A percentile compares a stretch with the other conserved stretches of the same genome.
These are phyloP conservation scores for Eulemur rubriventer DNA, from an alignment of 2,797 vertebrate genomes.

Conservation along the genomic window DNA sequence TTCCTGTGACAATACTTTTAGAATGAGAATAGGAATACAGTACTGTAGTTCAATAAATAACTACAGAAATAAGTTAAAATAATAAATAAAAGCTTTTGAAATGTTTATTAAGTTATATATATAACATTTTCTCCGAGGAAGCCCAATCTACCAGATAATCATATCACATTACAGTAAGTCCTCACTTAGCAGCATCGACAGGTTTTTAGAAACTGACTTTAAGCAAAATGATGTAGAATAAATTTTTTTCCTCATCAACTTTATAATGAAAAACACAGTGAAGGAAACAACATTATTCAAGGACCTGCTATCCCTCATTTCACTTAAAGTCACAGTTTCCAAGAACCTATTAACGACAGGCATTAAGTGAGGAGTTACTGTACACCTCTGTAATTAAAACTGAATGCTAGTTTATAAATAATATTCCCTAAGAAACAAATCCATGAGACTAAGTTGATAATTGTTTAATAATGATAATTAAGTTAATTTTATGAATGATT, in stretches of 20 bases:
- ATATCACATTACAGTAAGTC: background rate
- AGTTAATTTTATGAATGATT: constrained; percentile 38
- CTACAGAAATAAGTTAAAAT: constrained; percentile 18
- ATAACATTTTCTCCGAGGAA: constrained; percentile 27
- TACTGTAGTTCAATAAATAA: background rate
- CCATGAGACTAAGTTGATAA: constrained; percentile 15
- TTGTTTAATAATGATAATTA: background rate
- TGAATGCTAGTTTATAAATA: constrained; percentile 25
- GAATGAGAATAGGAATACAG: background rate
- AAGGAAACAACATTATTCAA: background rate
- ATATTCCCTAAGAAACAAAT: constrained; percentile 50
- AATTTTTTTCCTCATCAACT: background rate
- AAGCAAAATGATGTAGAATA: background rate
- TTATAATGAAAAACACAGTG: background rate
- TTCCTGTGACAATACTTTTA: background rate
- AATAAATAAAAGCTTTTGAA: background rate
- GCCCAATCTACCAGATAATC: background rate
- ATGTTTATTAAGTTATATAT: background rate
- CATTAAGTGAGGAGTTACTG: background rate
- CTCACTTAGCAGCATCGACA: background rate
- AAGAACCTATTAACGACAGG: background rate
- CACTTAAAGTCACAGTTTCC: background rate
- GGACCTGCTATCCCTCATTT: no score
- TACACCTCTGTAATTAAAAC: constrained; percentile 19
- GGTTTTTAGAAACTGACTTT: background rate